These are phyloP conservation scores for Mormyrops attenuatus DNA, from an alignment of 2,797 vertebrate genomes.

Conservation along the genomic window DNA sequence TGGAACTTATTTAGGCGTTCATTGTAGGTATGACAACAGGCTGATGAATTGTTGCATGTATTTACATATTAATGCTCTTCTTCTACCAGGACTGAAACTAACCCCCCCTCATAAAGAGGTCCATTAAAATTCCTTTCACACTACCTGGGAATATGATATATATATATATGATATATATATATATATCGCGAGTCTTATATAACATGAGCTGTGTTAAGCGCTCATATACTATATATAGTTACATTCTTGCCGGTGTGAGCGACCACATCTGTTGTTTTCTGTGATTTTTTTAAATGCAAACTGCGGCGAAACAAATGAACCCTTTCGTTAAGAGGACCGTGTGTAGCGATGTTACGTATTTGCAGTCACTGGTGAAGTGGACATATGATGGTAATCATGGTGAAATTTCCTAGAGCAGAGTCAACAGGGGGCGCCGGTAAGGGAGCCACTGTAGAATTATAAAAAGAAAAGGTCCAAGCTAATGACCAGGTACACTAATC, in stretches of 20 bases:
- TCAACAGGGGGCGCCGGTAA: background rate
- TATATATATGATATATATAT: conserved; percentile 60
- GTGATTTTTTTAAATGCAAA: background rate
- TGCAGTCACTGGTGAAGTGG: background rate
- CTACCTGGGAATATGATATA: conserved; percentile 53
- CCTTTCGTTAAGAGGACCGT: background rate
- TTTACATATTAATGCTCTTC: conserved; percentile 69
- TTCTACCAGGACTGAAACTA: conserved; percentile 55
- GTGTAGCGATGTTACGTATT: background rate
- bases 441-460: background rate
- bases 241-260: background rate
- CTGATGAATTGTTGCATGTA: conserved; percentile 66
- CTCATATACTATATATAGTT: conserved; percentile 56
- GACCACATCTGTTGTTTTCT: background rate
- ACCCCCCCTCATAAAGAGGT: conserved; percentile 45
- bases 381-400: background rate
- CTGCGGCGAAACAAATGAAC: background rate
- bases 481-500: background rate
- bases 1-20: conserved; percentile 77
- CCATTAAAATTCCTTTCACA: conserved; percentile 56
- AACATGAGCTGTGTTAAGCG: conserved; percentile 39
- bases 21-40: conserved; percentile 77
- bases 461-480: background rate
- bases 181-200: conserved; percentile 32
- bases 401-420: background rate